These are phyloP conservation scores for Apis mellifera DNA, from an alignment of 1,140 invertebrate genomes.

Conservation along the genomic window DNA sequence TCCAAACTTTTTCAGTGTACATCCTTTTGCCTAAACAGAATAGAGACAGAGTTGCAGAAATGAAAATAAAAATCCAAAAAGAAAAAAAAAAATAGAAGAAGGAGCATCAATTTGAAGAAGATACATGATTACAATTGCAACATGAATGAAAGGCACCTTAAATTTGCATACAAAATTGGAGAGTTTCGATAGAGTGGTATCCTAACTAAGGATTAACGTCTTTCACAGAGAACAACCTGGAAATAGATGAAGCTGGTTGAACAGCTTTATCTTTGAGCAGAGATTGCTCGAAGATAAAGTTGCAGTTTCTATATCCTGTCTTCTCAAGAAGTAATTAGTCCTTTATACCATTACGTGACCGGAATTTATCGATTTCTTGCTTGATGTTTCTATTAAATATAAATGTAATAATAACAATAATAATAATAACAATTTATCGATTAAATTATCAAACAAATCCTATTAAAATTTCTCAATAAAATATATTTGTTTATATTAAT, in stretches of 20 bases:
- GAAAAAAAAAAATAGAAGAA: too few relatives aligned
- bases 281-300: constrained; percentile 23
- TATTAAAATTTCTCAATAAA: not conserved
- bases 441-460: too few relatives aligned
- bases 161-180: constrained; percentile 25
- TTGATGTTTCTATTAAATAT: not conserved
- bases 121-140: not conserved
- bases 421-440: too few relatives aligned
- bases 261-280: constrained; percentile 37
- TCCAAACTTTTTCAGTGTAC: too few relatives aligned
- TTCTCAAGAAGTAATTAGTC: constrained; percentile 7
- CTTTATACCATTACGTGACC: constrained; percentile 1
- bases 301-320: constrained; percentile 3
- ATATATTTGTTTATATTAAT: too few relatives aligned
- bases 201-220: constrained; percentile 15
- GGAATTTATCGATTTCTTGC: not conserved
- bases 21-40: not conserved
- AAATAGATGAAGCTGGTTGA: constrained; percentile 3
- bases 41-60: too few relatives aligned
- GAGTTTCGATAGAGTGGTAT: constrained; percentile 5
- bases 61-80: not conserved
- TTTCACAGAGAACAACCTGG: constrained; percentile 3
- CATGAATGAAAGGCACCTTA: not conserved
- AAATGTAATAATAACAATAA: not conserved
- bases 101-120: not conserved